These are phyloP conservation scores for Parasteatoda tepidariorum DNA, from an alignment of 1,140 invertebrate species.

Conservation along the genomic window DNA sequence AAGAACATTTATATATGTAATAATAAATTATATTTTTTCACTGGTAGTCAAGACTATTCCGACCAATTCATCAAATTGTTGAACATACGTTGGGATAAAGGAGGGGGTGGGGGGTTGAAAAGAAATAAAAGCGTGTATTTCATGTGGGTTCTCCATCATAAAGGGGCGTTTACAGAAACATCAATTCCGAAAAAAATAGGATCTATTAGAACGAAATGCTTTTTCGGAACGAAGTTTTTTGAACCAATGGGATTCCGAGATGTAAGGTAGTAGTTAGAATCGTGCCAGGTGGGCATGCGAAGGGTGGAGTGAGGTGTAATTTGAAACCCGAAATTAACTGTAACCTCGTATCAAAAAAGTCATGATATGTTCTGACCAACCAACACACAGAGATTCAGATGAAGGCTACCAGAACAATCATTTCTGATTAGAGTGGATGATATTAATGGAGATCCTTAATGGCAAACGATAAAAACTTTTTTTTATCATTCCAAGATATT, in stretches of 20 bases:
- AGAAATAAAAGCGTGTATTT: conserved; percentile 9
- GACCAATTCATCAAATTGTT: conserved; percentile 20
- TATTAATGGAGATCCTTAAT: not conserved
- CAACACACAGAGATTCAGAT: conserved; percentile 9
- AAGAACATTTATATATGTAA: not conserved
- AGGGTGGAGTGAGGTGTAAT: conserved; percentile 24
- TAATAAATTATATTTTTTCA: not conserved
- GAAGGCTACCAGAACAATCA: conserved; percentile 22
- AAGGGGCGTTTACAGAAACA: conserved; percentile 38
- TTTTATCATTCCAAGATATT: too few species aligned
- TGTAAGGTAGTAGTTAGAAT: conserved; percentile 35
- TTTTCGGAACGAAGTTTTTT: not conserved
- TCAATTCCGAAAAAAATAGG: conserved; percentile 50
- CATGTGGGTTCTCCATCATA: conserved; percentile 33
- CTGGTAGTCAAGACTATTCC: not conserved
- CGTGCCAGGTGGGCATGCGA: conserved; percentile 45
- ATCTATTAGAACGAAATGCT: conserved; percentile 48
- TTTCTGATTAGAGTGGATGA: not conserved
- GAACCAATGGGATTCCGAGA: conserved; percentile 30
- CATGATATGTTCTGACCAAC: conserved; percentile 30
- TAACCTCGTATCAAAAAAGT: conserved; percentile 27
- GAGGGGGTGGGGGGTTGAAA: not conserved
- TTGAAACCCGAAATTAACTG: conserved; percentile 54
- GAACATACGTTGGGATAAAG: not conserved
- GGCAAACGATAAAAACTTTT: too few species aligned